Base-by-base conservation (phyloP, 2,113 vertebrate species). In the Grus americana region DNA sequence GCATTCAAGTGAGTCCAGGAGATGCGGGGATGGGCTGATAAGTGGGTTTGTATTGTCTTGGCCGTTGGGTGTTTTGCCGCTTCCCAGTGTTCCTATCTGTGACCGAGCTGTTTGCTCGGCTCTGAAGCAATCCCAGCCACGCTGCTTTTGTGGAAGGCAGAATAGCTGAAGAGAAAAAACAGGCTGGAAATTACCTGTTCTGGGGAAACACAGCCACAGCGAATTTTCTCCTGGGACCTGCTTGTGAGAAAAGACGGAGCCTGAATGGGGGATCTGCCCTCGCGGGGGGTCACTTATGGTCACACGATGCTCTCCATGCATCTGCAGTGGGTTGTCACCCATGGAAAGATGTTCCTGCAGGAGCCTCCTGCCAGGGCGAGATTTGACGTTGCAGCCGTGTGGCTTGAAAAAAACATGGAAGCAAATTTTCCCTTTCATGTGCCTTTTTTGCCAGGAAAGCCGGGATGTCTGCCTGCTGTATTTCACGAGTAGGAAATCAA, bases 351-450 rank as follows among this genome's bases (percentile, higher is more conserved):
- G 5, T 22, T 46, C 46, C 47, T 73, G 30, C 27, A 40, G 52
- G 24, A 61, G 13, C 36, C 47, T 47, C 27, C 55, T 79, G 52
- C 15, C 13, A 7, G 40, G 27, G 9, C 15, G 18, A 10, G 44
- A 10, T 63, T n/a, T 52, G 44, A 20, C 21, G 32, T 18, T 1
- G 9, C 19, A 55, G 40, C 8, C 2, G 1, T 3, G 6, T 1
- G 4, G 14, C 21, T 74, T 27, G 38, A 32, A 14, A 24, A 22
- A 70, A 16, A n/a, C 9, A 8, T 10, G 0, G 6, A 29, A 68
- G 38, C 11, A 55, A 46, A 21, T 65, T 58, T 46, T 38, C 29
- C 65, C n/a, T 78, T 76, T 71, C 52, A 34, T 86, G 34, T 87
- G 22, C 47, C 34, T 32, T 67, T 86, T 36, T 74, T 1, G 0